Evolutionary conservation across 2,113 vertebrate species (phyloP), one percentile per base, ranked within the genome.

Genomic region (Nycticebus coucang): DNA sequence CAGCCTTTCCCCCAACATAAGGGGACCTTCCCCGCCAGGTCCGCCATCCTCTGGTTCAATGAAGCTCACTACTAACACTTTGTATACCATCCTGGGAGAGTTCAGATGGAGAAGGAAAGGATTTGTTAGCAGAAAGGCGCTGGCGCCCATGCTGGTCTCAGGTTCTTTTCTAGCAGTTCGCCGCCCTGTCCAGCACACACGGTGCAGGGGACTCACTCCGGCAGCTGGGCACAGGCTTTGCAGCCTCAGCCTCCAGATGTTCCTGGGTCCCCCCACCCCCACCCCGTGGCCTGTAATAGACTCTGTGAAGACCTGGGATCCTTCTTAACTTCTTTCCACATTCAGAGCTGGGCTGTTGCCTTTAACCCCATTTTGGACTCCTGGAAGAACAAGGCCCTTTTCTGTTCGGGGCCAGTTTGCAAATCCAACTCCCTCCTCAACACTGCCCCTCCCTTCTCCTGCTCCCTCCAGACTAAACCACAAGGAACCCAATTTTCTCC

Each of bases 231-330:
- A 55, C 72, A 28, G 82, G 81, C 69, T 81, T 81, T 77, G 64
- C 59, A 62, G 93, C 83, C 89, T 41, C 8, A 14, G 69, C 87
- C 60, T 89, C 94, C 96, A 95, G 91, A 97, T 97, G 97, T 91
- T 91, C 85, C 66, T 83, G 24, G n/a, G 14, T 66, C 82, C 4
- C 8, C 57, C 0, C 82, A n/a, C n/a, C n/a, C n/a, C n/a, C n/a
- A n/a, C 89, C 78, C 35, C 66, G 24, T 68, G 91, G 95, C 93
- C 89, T 5, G 30, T 22, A 53, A 71, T 59, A 68, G 91, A 55
- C 62, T 60, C 53, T 81, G 45, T 8, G 4, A 28, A 12, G 88
- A 95, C 78, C 87, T 81, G 55, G 80, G 86, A 26, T 71, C 91
- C 86, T 79, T 93, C 85, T 82, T 69, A 7, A 50, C 80, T 89